Evolutionary conservation across 2,797 vertebrate species (phyloP), one percentile per base, ranked within the genome.

Genomic region (Falco concolor): DNA sequence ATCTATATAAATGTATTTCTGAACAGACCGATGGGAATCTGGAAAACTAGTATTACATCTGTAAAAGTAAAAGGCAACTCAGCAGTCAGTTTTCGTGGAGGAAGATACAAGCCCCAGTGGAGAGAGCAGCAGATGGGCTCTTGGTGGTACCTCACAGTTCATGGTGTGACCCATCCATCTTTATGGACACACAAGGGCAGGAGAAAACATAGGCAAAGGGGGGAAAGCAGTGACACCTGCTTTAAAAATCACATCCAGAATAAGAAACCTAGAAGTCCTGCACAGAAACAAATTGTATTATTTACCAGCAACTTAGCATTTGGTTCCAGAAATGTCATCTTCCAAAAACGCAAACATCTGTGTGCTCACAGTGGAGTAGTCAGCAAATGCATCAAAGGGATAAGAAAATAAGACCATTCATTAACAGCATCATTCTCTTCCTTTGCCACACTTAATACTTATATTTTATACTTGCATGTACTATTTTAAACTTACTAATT

Each of bases 271-370:
- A 59, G 67, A 95, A 97, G 90, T 70, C 65, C 38, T 85, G 45
- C 56, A 85, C 45, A 85, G 88, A 84, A 94, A 94, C 93, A 89
- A 97, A 84, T 38, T 75, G 65, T 92, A 97, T 96, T 94, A 97
- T 97, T 98, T 97, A 95, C 95, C 88, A 91, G 60, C 84, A 97
- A 92, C 95, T 94, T 95, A 97, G 84, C 87, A 92, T 97, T 97
- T 97, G 59, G 36, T 84, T 97, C 77, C 84, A 97, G 95, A 98
- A 97, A 98, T 97, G 96, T 95, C 97, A 96, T 91, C 89, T 91
- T 97, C 95, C 89, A 92, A 92, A 97, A 98, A 92, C 64, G 81
- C 90, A 97, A 97, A 98, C 95, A 96, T 93, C 94, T 95, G 61
- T 69, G 87, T 36, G 12, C 79, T 76, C 91, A 82, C 64, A 32